A percentile compares a stretch with the other conserved stretches of the same genome.
phyloP scores from a whole-genome alignment of 2,113 vertebrate genomes.

The Nyctibius bracteatus region DNA sequence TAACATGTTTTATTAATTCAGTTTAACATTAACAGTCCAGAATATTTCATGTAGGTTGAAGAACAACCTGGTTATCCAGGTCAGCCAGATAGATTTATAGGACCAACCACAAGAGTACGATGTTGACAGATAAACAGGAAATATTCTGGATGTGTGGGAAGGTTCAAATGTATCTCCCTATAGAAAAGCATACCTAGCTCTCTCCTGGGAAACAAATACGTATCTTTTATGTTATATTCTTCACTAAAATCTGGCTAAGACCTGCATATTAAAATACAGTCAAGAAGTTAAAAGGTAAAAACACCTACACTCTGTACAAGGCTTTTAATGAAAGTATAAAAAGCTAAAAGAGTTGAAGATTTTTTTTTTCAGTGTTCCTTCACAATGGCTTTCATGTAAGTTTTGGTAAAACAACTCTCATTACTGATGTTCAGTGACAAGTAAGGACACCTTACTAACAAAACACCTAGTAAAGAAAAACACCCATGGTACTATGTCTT shows the following conservation, averaged over 20 bases:
- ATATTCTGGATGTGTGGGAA: neutral
- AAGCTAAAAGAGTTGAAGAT: neutral
- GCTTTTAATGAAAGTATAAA: neutral
- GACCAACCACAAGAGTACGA: neutral
- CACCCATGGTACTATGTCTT: neutral
- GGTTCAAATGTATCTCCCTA: neutral
- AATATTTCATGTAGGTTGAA: neutral
- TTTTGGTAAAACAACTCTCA: neutral
- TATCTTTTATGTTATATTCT: neutral
- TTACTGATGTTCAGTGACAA: neutral
- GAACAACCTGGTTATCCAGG: neutral
- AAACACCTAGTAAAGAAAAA: neutral
- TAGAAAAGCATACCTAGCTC: neutral
- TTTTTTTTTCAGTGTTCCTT: neutral
- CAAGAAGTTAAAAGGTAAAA: neutral
- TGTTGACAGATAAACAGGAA: neutral
- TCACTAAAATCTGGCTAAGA: neutral
- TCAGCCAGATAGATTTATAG: neutral
- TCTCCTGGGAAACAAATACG: neutral
- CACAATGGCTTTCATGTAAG: neutral
- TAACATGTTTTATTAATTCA: neutral
- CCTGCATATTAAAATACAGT: neutral
- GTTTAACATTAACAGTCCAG: neutral
- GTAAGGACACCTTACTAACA: neutral
- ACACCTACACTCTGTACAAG: neutral